Evolutionary conservation across 2,797 vertebrate species (phyloP).

Genomic region (Tamandua tetradactyla): DNA sequence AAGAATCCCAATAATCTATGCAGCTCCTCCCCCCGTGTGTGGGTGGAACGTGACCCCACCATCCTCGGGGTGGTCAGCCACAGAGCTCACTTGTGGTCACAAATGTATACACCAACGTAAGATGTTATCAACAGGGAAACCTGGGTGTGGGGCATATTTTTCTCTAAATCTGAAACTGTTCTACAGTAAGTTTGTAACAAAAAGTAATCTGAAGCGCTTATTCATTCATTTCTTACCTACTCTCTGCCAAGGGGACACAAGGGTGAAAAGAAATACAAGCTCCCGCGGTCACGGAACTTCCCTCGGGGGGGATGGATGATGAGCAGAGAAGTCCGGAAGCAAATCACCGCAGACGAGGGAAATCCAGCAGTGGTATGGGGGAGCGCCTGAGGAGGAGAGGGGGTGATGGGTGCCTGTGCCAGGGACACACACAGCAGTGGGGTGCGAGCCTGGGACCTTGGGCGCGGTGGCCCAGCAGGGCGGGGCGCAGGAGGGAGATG

Average conservation of each 20-base stretch:
- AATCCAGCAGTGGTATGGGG: background rate
- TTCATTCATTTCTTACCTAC: background rate
- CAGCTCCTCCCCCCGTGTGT: background rate
- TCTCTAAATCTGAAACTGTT: background rate
- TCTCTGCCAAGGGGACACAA: background rate
- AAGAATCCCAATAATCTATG: background rate
- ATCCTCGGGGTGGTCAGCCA: fast-evolving
- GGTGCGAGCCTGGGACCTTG: no score
- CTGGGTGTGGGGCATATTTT: background rate
- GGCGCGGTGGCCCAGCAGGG: background rate
- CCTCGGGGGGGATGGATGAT: no score
- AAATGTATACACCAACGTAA: no score
- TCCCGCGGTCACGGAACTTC: background rate
- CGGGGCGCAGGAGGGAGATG: background rate
- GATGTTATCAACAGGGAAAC: no score
- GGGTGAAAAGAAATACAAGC: background rate
- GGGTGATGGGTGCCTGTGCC: no score
- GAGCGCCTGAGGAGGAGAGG: background rate
- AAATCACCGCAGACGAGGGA: background rate
- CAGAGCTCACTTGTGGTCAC: no score
- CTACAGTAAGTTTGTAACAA: background rate
- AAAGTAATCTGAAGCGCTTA: background rate
- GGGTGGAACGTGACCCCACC: background rate
- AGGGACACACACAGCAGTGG: no score
- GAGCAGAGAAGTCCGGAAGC: background rate